Evolutionary conservation across 2,797 vertebrate species (phyloP).

Genomic region (Agapornis canus): DNA sequence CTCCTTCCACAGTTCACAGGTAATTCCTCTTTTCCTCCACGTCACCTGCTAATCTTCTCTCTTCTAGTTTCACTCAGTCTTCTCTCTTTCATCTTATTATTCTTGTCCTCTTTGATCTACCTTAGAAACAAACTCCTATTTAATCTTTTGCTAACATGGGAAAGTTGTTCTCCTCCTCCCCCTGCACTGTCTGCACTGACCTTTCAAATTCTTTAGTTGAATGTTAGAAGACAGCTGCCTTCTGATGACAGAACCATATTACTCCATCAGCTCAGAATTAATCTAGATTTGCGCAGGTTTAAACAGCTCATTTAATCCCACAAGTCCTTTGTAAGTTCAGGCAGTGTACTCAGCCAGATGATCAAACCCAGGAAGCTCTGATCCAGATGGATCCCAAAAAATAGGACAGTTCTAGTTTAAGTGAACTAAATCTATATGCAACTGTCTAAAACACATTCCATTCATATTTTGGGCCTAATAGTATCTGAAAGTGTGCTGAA

Average conservation of each 20-base stretch:
- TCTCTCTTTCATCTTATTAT: slow-evolving; percentile 3
- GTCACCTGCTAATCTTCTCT: background rate
- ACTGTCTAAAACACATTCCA: background rate
- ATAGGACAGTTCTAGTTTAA: background rate
- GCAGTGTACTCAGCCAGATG: background rate
- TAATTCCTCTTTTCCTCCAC: background rate
- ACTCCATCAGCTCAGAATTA: background rate
- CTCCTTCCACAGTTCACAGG: background rate
- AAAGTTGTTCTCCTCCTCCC: background rate
- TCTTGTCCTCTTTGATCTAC: background rate
- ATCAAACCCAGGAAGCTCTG: background rate
- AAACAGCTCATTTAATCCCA: background rate
- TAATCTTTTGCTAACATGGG: background rate
- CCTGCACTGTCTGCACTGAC: background rate
- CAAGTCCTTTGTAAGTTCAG: background rate
- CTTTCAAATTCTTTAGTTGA: background rate
- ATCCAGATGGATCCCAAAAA: background rate
- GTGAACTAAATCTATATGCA: background rate
- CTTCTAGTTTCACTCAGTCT: slow-evolving; percentile 18
- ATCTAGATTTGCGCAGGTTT: background rate
- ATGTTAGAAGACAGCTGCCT: background rate
- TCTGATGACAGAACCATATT: background rate
- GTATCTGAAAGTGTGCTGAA: background rate
- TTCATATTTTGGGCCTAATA: background rate
- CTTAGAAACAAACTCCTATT: background rate